Evolutionary conservation across 1,140 invertebrate species (phyloP), one percentile per base, ranked within the genome.

Genomic region (Heliconius hermathena): DNA sequence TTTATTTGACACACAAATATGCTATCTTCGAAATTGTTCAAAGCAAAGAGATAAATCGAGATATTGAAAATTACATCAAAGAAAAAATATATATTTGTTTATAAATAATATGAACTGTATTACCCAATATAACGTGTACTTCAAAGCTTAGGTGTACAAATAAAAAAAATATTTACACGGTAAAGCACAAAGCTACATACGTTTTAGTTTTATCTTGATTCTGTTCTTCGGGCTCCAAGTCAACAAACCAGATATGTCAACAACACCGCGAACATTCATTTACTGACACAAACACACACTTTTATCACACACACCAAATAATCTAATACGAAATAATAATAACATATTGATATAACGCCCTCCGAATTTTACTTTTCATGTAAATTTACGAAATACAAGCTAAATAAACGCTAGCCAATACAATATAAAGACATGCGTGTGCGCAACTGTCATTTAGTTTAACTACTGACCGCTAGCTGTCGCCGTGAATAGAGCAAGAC

Each of bases 191-290:
- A 54, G 71, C 81, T 81, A 93, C 93, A 73, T 92, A 94, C 93
- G 91, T 93, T 94, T 94, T 36, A 94, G 89, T 85, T 93, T 94
- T 90, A 94, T 94, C 87, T 93, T 94, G 91, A 94, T 88, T 86
- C 82, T 93, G 83, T 91, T 91, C 87, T 92, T 94, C 33, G 91
- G 91, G 84, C 89, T 94, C 93, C 91, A 94, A 89, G 91, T 90
- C 81, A 93, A 92, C 86, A 94, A 89, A 86, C 91, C 91, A 78
- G 87, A 87, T 86, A 93, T 91, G 81, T 92, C 91, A 89, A 66
- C 60, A 66, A 91, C 84, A 78, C 91, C 89, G 46, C 90, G 87
- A 77, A 93, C 91, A 90, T 90, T 92, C 93, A 93, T 93, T 93
- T 94, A 94, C 88, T 91, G 84, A 90, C 89, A 92, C 89, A 89